These are phyloP conservation scores for Cariama cristata DNA, from an alignment of 2,113 vertebrate genomes.

Conservation along the genomic window DNA sequence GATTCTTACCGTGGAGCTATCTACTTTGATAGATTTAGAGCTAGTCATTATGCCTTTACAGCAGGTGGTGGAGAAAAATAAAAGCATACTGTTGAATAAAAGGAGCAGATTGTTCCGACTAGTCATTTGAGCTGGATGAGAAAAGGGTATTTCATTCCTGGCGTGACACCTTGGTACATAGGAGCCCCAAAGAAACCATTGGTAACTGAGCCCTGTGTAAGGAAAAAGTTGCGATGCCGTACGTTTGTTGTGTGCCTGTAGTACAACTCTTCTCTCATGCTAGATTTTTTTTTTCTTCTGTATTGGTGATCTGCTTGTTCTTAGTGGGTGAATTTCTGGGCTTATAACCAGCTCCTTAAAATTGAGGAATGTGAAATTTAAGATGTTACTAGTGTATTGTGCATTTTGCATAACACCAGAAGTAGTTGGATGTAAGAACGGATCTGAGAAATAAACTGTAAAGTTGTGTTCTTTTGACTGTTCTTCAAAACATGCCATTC, in stretches of 20 bases:
- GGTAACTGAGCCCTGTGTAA: background rate
- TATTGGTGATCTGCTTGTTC: background rate
- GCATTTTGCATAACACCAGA: background rate
- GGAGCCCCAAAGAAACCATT: background rate
- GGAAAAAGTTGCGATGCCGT: background rate
- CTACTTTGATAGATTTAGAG: constrained; percentile 13
- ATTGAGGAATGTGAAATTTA: background rate
- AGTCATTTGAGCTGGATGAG: background rate
- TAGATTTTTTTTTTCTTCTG: background rate
- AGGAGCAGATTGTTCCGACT: background rate
- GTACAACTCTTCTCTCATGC: background rate
- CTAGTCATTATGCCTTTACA: constrained; percentile 19
- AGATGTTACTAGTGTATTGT: background rate
- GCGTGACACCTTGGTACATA: background rate
- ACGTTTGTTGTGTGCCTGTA: background rate
- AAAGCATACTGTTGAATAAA: constrained; percentile 20
- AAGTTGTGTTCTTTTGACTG: background rate
- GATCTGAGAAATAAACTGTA: background rate
- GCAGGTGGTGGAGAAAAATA: background rate
- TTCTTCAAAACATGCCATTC: background rate
- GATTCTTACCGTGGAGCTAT: background rate
- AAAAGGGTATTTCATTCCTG: background rate
- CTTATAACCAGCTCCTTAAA: background rate
- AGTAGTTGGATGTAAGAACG: background rate
- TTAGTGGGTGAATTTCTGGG: background rate